Evolutionary conservation across 2,113 vertebrate species (phyloP).

Genomic region (Plotosus lineatus): DNA sequence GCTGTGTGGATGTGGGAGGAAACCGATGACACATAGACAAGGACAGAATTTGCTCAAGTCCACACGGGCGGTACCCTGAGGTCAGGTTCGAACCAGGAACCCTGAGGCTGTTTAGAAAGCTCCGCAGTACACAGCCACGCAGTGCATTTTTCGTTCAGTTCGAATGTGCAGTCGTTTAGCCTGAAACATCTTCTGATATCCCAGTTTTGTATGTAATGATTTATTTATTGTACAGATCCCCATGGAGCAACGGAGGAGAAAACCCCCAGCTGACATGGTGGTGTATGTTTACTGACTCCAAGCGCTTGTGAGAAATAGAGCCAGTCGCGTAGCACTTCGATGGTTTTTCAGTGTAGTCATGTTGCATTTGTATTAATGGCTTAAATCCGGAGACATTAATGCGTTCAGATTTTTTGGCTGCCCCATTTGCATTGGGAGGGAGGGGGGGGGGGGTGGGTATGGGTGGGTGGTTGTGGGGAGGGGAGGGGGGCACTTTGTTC

Average conservation of each 20-base stretch:
- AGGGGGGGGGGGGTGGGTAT: no score
- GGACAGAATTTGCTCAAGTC: not conserved
- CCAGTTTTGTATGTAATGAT: not conserved
- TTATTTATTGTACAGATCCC: not conserved
- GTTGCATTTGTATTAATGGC: constrained; percentile 48
- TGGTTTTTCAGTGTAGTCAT: constrained; percentile 27
- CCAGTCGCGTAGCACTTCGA: constrained; percentile 8
- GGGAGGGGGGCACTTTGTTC: constrained; percentile 14
- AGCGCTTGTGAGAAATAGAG: constrained; percentile 44
- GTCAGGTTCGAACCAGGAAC: not conserved
- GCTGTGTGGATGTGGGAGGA: not conserved
- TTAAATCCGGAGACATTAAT: constrained; percentile 40
- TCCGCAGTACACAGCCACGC: no score
- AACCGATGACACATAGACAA: constrained; percentile 1
- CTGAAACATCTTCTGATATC: not conserved
- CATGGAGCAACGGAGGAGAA: not conserved
- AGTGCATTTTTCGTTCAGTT: not conserved
- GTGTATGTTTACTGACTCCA: not conserved
- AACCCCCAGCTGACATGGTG: not conserved
- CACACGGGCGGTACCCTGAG: not conserved
- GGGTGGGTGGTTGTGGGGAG: no score
- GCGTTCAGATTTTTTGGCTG: constrained; percentile 36
- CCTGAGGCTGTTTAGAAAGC: not conserved
- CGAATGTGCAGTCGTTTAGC: not conserved
- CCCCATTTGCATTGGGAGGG: constrained; percentile 38